These are phyloP conservation scores for Sciurus vulgaris DNA, from an alignment of 2,797 vertebrate species.

Conservation along the genomic window DNA sequence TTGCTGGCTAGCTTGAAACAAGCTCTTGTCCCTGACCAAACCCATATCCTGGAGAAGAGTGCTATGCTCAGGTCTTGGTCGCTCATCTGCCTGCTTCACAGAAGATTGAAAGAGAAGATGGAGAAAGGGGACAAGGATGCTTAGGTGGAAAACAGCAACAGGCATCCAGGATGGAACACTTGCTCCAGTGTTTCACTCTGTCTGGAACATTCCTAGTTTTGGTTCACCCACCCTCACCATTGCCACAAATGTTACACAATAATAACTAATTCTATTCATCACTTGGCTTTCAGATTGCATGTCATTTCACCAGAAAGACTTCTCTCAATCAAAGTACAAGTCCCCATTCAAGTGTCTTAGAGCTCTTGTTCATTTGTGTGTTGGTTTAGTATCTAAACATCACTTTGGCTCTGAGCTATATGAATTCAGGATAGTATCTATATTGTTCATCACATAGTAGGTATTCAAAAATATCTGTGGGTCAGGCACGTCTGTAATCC, in stretches of 20 bases:
- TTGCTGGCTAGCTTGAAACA: background rate
- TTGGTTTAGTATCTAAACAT: background rate
- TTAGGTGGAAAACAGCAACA: background rate
- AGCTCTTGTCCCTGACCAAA: background rate
- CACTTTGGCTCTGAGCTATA: slow-evolving; percentile 20
- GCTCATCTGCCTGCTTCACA: background rate
- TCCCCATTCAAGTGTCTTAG: background rate
- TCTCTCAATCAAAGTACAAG: background rate
- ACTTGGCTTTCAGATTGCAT: slow-evolving; percentile 20
- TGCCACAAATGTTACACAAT: background rate
- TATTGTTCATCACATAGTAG: background rate
- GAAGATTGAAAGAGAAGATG: background rate
- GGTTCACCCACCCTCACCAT: background rate
- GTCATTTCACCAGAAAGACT: background rate
- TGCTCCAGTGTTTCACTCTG: background rate
- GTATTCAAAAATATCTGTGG: background rate
- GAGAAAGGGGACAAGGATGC: background rate
- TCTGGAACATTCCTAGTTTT: background rate
- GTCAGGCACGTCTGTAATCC: no score
- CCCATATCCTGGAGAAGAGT: background rate
- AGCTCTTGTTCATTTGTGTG: background rate
- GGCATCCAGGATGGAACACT: background rate
- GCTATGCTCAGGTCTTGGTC: background rate
- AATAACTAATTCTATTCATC: slow-evolving; percentile 14
- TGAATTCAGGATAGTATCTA: background rate